Evolutionary conservation across 2,797 vertebrate species (phyloP), one percentile per base, ranked within the genome.

Genomic region (Nyctibius grandis): DNA sequence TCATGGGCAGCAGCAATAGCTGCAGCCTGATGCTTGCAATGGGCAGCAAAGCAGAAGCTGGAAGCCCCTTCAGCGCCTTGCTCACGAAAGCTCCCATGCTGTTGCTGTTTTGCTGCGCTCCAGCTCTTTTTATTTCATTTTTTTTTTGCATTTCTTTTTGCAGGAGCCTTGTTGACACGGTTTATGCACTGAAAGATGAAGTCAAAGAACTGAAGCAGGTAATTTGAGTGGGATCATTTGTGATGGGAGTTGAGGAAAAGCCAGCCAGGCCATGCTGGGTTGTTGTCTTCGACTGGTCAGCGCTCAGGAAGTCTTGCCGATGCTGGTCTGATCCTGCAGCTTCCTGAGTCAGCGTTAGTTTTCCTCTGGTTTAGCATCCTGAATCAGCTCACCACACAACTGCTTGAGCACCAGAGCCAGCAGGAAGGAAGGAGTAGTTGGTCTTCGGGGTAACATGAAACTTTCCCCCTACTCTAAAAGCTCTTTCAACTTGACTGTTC

Each of bases 171-270:
- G 99, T 99, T 17, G 99, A 99, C 97, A 99, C 99, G 0, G 99
- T 99, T 84, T 99, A 99, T 57, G 99, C 99, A 85, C 98, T 99
- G 97, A 99, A 99, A 97, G 99, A 99, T 44, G 99, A 99, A 96
- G 99, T 99, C 89, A 99, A 99, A 92, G 99, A 99, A 89, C 97
- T 99, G 93, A 99, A 99, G 96, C 99, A 99, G 99, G 99, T 99
- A 98, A 96, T 78, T 59, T 57, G 91, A 68, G 36, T 14, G 74
- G n/a, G 53, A 59, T 69, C 54, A 19, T 36, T 78, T 26, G 28
- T 57, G 20, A 22, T 76, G 61, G 56, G 34, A 59, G 29, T 12
- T 4, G 40, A 68, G 6, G 29, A 36, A 38, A 56, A 56, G 25
- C 38, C 59, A 63, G 26, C 50, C 61, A 54, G 40, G 48, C 64